Percentiles rank a stretch among this genome's conserved stretches.
Conservation (phyloP, 2,113 vertebrate species). For the Oostethus manadensis region DNA sequence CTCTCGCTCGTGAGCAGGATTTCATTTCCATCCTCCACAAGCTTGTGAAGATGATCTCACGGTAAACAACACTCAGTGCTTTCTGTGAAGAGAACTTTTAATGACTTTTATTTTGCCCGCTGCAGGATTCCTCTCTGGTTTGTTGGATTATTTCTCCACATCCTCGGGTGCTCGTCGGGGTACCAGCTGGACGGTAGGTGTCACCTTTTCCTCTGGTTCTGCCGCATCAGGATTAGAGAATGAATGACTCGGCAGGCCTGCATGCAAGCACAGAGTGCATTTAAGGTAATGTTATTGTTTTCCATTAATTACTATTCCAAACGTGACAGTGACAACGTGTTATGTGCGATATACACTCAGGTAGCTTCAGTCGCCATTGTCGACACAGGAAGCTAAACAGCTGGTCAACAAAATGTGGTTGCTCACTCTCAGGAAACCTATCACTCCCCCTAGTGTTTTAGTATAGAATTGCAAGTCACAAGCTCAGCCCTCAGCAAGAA, state of each 20-base stretch:
- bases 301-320: no score
- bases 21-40: slow-evolving; percentile 27
- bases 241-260: neutral
- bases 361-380: no score
- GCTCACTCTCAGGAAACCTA: no score
- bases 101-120: slow-evolving; percentile 32
- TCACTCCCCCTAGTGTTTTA: no score
- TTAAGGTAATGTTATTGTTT: no score
- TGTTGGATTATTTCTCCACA: slow-evolving; percentile 56
- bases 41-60: slow-evolving; percentile 56
- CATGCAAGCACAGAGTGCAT: no score
- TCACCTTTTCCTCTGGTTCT: slow-evolving; percentile 1
- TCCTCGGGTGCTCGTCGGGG: slow-evolving; percentile 43
- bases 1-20: slow-evolving; percentile 51
- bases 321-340: no score
- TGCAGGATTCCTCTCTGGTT: slow-evolving; percentile 57
- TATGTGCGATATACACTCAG: no score
- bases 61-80: slow-evolving; percentile 49
- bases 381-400: no score
- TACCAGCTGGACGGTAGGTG: slow-evolving; percentile 66
- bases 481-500: no score
- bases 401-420: no score
- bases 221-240: neutral
- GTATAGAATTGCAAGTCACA: no score
- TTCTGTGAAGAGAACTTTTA: neutral